Conservation (phyloP, 64 coral and sea anemone species). For the Hydrozoanthus tunicans region DNA sequence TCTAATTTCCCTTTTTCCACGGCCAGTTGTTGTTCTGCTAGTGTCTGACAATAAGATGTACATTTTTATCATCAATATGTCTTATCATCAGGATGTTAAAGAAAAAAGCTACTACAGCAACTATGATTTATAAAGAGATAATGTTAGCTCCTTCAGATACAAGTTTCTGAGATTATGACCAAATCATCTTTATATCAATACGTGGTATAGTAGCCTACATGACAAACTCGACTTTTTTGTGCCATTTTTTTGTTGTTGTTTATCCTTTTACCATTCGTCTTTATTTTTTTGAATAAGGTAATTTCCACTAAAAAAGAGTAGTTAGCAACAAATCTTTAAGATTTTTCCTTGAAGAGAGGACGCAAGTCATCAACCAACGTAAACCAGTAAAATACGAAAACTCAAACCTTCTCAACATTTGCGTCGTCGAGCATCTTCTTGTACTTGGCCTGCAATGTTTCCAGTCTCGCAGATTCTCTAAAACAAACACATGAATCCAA, state of each 20-base stretch:
- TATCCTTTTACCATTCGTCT: too few relatives aligned
- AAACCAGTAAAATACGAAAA: neutral
- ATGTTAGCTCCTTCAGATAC: too few relatives aligned
- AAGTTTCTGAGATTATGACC: too few relatives aligned
- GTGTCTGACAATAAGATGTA: neutral
- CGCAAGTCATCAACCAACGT: neutral
- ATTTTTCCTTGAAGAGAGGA: too few relatives aligned
- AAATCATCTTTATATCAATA: too few relatives aligned
- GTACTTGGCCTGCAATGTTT: conserved; percentile 70
- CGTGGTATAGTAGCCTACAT: too few relatives aligned
- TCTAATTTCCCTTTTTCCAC: conserved; percentile 88
- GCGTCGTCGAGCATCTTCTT: conserved; percentile 84
- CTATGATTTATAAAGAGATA: too few relatives aligned
- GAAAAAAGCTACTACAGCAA: too few relatives aligned
- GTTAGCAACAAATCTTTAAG: neutral
- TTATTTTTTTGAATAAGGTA: neutral
- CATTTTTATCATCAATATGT: neutral
- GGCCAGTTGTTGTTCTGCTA: conserved; percentile 85
- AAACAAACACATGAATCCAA: neutral
- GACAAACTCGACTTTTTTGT: too few relatives aligned
- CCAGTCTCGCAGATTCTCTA: conserved; percentile 74
- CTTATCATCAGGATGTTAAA: neutral
- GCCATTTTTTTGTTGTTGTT: too few relatives aligned
- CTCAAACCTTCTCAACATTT: conserved; percentile 83
- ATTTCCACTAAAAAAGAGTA: neutral